Percentiles rank a stretch among this genome's conserved stretches.
Conservation (phyloP, 2,888 invertebrate genomes). For the Hypolimnas misippus region DNA sequence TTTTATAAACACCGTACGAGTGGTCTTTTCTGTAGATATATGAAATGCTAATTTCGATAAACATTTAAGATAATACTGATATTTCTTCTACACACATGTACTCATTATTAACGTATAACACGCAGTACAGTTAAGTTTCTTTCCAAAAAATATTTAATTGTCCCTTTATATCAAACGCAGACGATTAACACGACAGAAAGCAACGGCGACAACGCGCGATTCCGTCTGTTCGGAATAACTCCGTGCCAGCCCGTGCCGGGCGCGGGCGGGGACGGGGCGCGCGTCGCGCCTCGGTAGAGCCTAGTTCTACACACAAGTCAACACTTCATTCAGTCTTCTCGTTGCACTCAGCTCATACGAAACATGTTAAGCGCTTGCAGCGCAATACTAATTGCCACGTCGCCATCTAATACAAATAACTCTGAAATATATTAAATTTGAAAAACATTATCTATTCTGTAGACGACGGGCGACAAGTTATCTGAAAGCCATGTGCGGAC, state of each 20-base stretch:
- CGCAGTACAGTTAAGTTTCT: background rate
- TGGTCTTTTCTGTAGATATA: too few relatives aligned
- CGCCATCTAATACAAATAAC: background rate
- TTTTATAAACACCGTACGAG: too few relatives aligned
- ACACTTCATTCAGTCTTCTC: conserved; percentile 74
- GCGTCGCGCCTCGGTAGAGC: background rate
- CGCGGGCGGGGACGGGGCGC: background rate
- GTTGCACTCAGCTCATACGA: conserved; percentile 64
- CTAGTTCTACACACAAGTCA: conserved; percentile 48
- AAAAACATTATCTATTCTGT: background rate
- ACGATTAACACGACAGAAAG: background rate
- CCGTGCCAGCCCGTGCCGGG: background rate
- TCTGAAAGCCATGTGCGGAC: background rate
- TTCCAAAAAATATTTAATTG: background rate
- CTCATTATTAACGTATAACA: background rate
- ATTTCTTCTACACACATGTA: background rate
- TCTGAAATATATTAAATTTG: background rate
- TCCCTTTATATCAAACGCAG: background rate
- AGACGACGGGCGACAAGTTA: background rate
- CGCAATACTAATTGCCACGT: background rate
- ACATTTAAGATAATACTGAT: too few relatives aligned
- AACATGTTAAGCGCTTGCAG: conserved; percentile 13
- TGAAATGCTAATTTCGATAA: too few relatives aligned
- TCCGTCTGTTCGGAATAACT: background rate
- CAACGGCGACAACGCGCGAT: background rate